phyloP scores from a whole-genome alignment of 2,797 vertebrate species.

The Pempheris klunzingeri region DNA sequence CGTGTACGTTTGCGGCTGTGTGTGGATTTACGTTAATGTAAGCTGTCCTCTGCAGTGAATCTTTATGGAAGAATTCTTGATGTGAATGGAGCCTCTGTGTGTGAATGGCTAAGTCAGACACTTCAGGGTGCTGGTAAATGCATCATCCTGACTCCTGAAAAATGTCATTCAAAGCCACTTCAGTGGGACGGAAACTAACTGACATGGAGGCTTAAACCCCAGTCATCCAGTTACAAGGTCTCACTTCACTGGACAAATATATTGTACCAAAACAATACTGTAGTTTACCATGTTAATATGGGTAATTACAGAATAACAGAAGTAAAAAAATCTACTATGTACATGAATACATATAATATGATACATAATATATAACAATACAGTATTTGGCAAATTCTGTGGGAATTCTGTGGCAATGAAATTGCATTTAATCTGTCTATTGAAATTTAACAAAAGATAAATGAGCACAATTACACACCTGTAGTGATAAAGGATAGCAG shows the following conservation, averaged over 20 bases:
- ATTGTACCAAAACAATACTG: neutral
- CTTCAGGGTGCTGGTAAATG: slow-evolving; percentile 26
- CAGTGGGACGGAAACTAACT: slow-evolving; percentile 16
- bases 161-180: slow-evolving; percentile 47
- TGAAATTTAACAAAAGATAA: slow-evolving; percentile 3
- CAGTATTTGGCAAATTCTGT: neutral
- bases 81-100: slow-evolving; percentile 41
- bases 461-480: neutral
- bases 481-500: neutral
- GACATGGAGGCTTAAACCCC: slow-evolving; percentile 44
- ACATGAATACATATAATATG: neutral
- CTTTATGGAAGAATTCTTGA: slow-evolving; percentile 28
- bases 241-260: slow-evolving; percentile 16
- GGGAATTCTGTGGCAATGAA: neutral
- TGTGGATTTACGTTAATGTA: slow-evolving; percentile 1
- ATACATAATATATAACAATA: no score
- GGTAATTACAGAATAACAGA: neutral
- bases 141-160: slow-evolving; percentile 20
- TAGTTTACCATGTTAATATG: slow-evolving; percentile 1
- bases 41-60: neutral
- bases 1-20: neutral
- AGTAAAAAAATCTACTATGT: neutral
- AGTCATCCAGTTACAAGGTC: slow-evolving; percentile 29
- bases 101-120: slow-evolving; percentile 25
- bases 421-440: neutral